Evolutionary conservation across 2,888 invertebrate species (phyloP), one percentile per base, ranked within the genome.

Genomic region (Sclerodermus sp.): DNA sequence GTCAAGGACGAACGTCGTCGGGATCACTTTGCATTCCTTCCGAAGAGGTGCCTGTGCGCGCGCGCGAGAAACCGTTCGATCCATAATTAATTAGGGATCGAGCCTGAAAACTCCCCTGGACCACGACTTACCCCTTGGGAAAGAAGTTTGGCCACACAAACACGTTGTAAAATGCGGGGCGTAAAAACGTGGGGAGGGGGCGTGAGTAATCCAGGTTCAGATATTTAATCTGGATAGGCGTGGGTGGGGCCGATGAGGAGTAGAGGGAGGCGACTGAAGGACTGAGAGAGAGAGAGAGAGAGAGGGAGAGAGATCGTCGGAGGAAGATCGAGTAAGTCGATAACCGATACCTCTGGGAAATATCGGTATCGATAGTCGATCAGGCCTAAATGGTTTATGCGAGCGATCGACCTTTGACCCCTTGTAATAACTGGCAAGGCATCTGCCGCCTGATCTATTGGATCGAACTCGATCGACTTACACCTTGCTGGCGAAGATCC

Each of bases 321-420:
- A 42, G 49, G 38, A 51, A 70, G 74, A 76, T 75, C 64, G 63
- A 66, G 56, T 60, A 52, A 51, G 41, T 16, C 64, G 71, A 73
- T 73, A 76, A 63, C 58, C 66, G 67, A 67, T 71, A 70, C 68
- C 70, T 70, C 71, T 74, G 75, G 74, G 76, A 76, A 77, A 74
- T 73, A 74, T 73, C 74, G 71, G 71, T 71, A 74, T 75, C 75
- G 76, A 73, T 71, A 64, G 70, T 66, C 69, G 73, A 76, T 75
- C 76, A 68, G 60, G 66, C 67, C 68, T 72, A 76, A 76, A 74
- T 76, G 75, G 70, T 76, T 77, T 77, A 76, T 76, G 76, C 71
- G 76, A 76, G 65, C 71, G 67, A 66, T 67, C 70, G 70, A 77
- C 75, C 76, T 72, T 54, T 64, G 71, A 76, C 74, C 76, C 51